These are phyloP conservation scores for Anthoscopus minutus DNA, from an alignment of 2,113 vertebrate genomes.

Conservation along the genomic window DNA sequence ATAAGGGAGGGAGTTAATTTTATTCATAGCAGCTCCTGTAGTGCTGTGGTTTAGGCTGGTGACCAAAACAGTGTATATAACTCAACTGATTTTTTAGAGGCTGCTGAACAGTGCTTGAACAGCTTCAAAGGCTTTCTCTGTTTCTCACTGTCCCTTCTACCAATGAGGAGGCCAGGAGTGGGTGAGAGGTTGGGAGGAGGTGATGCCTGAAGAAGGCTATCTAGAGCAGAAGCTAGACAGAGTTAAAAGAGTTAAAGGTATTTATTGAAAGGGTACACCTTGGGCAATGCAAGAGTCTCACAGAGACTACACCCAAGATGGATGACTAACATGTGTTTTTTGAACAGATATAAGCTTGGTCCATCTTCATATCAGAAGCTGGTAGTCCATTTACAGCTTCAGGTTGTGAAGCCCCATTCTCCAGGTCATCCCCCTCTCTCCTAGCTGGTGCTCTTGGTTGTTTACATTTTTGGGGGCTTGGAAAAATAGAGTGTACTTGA, in stretches of 20 bases:
- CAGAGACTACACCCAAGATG: background rate
- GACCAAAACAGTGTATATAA: background rate
- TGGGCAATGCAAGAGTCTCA: background rate
- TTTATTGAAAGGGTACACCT: background rate
- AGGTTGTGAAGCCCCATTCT: background rate
- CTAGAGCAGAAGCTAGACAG: background rate
- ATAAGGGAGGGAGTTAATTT: background rate
- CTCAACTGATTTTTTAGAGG: background rate
- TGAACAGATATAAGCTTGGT: background rate
- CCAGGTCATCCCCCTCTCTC: background rate
- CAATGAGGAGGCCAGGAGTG: background rate
- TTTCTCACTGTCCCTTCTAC: background rate
- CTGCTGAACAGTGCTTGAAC: background rate
- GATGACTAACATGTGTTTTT: background rate
- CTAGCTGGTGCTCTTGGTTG: background rate
- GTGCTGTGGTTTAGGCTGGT: background rate
- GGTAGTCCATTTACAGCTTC: background rate
- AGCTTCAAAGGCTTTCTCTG: background rate
- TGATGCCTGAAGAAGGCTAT: background rate
- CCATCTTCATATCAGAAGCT: background rate
- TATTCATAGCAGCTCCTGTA: background rate
- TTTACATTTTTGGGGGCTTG: background rate
- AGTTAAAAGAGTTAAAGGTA: background rate
- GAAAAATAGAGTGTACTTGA: background rate
- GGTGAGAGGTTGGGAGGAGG: background rate